These are phyloP conservation scores for Trachelus stipa DNA, from an alignment of 2,888 invertebrate species.

Conservation along the genomic window DNA sequence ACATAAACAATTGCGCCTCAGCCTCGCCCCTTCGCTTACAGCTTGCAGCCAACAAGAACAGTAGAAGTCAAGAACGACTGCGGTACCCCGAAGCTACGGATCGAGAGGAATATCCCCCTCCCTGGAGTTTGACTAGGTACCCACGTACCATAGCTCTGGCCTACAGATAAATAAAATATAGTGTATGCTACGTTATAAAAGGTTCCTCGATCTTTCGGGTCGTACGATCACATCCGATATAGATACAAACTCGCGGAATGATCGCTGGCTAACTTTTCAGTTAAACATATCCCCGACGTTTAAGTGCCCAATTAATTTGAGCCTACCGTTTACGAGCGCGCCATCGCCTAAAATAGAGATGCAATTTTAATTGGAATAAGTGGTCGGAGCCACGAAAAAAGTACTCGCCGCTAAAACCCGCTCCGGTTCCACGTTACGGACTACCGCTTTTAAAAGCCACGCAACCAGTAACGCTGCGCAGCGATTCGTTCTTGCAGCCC, in stretches of 20 bases:
- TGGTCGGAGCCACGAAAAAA: slow-evolving; percentile 32
- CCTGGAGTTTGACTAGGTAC: background rate
- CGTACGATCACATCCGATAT: background rate
- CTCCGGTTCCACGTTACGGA: slow-evolving; percentile 31
- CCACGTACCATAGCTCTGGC: too few species aligned
- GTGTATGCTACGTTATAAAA: background rate
- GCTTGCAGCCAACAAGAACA: background rate
- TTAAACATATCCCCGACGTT: background rate
- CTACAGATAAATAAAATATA: background rate
- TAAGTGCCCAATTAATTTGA: slow-evolving; percentile 10
- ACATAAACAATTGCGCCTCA: slow-evolving; percentile 64
- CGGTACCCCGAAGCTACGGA: background rate
- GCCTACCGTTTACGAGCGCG: slow-evolving; percentile 6
- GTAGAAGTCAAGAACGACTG: background rate
- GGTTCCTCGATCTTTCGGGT: background rate
- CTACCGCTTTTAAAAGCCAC: background rate
- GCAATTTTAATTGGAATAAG: slow-evolving; percentile 53
- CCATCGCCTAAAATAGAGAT: slow-evolving; percentile 44
- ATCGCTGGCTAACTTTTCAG: background rate
- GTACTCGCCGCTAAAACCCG: slow-evolving; percentile 12
- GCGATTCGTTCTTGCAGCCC: slow-evolving; percentile 38
- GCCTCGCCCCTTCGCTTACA: slow-evolving; percentile 58
- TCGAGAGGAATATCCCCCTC: background rate
- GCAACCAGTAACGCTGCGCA: slow-evolving; percentile 27
- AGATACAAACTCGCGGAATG: background rate